Evolutionary conservation across 2,113 vertebrate species (phyloP), one percentile per base, ranked within the genome.

Genomic region (Hippoglossus stenolepis): DNA sequence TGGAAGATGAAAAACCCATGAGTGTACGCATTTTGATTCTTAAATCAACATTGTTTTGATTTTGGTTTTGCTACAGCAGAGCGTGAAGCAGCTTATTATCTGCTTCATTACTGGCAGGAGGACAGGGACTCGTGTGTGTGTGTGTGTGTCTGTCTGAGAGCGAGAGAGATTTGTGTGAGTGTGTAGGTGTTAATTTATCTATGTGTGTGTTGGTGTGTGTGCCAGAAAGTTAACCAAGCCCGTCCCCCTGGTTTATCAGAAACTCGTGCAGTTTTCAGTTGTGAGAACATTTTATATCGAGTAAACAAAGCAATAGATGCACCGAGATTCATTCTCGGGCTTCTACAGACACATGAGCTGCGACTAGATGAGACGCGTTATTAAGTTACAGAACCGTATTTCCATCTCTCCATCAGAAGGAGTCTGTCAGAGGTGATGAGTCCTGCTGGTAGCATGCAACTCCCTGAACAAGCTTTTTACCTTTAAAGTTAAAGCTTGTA

Each of bases 41-140:
- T 90, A 86, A 92, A 92, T 91, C 92, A 94, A 91, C 81, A 86
- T 82, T 86, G 91, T 90, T 93, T 93, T 91, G 90, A 92, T 93
- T 94, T 91, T 86, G 89, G 82, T 92, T 91, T 92, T 90, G 90
- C 88, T 77, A 93, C 92, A 92, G 88, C 84, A 79, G 87, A 91
- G 91, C 90, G 85, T 94, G 91, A 94, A 92, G 89, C 90, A 89
- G 85, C 85, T 85, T 90, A 94, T 94, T 94, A 94, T 92, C 85
- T 91, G 90, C 86, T 85, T 93, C 92, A 93, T 94, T 92, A 94
- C 87, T 79, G 85, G 38, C 85, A 86, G 80, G 73, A 88, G 73
- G 77, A 70, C 76, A 79, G 47, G 65, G 60, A 65, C 15, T 43
- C 1, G 56, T 8, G 2, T 57, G n/a, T 24, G 24, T 24, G 24